Base-by-base conservation (phyloP, 1,140 invertebrate genomes). In the Sinonovacula constricta region DNA sequence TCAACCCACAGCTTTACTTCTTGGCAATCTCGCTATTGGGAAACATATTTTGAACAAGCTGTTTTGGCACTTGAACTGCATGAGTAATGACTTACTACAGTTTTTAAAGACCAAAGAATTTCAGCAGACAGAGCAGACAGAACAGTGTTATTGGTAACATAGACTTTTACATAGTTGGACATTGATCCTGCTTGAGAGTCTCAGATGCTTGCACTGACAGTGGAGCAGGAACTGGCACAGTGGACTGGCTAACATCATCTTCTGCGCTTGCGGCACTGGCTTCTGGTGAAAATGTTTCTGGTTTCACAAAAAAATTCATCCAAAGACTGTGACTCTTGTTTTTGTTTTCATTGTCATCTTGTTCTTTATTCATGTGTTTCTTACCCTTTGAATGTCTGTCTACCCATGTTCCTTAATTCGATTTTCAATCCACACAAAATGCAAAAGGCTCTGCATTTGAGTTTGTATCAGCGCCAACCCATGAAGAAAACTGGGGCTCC, bases 311-410 rank as follows among this genome's bases (percentile, higher is more conserved):
- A 31, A 66, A 66, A 39, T 26, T 36, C 30, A 15, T n/a, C n/a
- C 36, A 51, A 49, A 66, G 63, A 36, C 36, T 66, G 39, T 66
- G 36, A 66, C 63, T 66, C 63, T 66, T 66, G n/a, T n/a, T 66
- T 66, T 26, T n/a, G n/a, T 49, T 66, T 66, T 66, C 51, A 26
- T 39, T 66, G 10, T 24, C 51, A 34, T 49, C 51, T 26, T 60
- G 57, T 66, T 66, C 63, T 66, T 66, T 66, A 51, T 66, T 66
- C 63, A 66, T 49, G 26, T 66, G 63, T 51, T 66, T 66, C 67
- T 69, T 69, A 33, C 67, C 67, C 67, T 69, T 69, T 56, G 67
- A 69, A 69, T 69, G 67, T 51, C 31, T 69, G 67, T 57, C 67
- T 69, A 57, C 67, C 67, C 67, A 69, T 69, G 67, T 69, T 69